Evolutionary conservation across 2,113 vertebrate species (phyloP).

Genomic region (Sinocyclocheilus maitianheensis): DNA sequence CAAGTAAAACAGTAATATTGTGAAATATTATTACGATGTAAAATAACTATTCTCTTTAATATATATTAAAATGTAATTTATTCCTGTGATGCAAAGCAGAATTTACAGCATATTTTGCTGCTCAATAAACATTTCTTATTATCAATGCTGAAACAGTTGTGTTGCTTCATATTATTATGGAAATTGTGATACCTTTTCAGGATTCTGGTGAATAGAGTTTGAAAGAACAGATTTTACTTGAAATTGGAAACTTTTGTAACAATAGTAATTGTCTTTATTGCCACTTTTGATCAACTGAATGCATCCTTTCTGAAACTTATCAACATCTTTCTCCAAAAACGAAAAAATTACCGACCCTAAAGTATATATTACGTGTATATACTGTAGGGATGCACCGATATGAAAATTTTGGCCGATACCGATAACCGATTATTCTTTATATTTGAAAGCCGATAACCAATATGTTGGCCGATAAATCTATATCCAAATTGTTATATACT

Average conservation of each 20-base stretch:
- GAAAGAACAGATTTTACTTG: neutral
- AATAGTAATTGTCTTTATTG: neutral
- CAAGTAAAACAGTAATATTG: too few species aligned
- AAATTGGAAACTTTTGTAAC: neutral
- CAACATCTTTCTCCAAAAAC: too few species aligned
- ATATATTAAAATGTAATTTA: neutral
- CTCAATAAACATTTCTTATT: neutral
- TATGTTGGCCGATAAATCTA: too few species aligned
- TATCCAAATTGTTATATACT: too few species aligned
- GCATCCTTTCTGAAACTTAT: neutral
- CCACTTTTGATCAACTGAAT: neutral
- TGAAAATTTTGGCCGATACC: too few species aligned
- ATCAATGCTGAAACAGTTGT: neutral
- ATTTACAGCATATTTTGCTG: neutral
- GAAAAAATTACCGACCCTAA: neutral
- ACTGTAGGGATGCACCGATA: too few species aligned
- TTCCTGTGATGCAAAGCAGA: neutral
- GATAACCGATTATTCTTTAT: too few species aligned
- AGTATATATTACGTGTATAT: too few species aligned
- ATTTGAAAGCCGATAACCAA: too few species aligned
- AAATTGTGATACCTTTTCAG: neutral
- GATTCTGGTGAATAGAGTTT: neutral
- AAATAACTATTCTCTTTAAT: neutral
- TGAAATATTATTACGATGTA: neutral
- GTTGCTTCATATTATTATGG: neutral